These are phyloP conservation scores for Girardinus metallicus DNA, from an alignment of 2,797 vertebrate genomes.

Conservation along the genomic window DNA sequence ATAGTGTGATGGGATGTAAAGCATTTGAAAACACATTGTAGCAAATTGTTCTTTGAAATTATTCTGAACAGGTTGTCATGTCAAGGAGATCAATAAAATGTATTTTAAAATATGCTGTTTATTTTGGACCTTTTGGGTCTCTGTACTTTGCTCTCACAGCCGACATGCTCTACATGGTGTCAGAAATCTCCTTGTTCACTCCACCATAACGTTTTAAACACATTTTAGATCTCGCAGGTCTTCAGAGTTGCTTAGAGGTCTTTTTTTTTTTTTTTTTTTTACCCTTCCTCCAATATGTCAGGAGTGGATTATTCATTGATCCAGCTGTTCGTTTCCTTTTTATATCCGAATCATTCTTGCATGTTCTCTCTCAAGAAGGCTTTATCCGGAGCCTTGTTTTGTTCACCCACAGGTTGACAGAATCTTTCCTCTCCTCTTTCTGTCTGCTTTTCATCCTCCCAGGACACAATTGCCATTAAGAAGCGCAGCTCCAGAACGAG, in stretches of 20 bases:
- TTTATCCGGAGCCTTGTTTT: slow-evolving; percentile 2
- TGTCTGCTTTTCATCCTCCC: slow-evolving; percentile 27
- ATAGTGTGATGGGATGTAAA: not conserved
- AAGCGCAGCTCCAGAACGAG: slow-evolving; percentile 88
- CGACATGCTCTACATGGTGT: not conserved
- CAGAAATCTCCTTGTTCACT: not conserved
- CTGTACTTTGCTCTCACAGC: not conserved
- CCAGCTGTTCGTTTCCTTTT: not conserved
- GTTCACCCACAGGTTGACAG: not conserved
- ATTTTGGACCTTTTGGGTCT: not conserved
- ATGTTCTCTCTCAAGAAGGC: not conserved
- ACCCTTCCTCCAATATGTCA: not conserved
- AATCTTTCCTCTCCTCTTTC: not conserved
- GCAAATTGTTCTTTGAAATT: not conserved
- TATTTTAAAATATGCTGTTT: not conserved
- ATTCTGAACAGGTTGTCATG: not conserved
- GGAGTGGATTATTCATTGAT: not conserved
- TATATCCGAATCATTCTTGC: not conserved
- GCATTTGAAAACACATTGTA: not conserved
- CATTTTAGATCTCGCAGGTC: not conserved
- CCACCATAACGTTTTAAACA: not conserved
- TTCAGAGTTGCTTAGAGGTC: not conserved
- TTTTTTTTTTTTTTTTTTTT: not conserved
- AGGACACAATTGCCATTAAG: slow-evolving; percentile 94
- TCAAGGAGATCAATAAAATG: not conserved